Evolutionary conservation across 2,113 vertebrate species (phyloP).

Genomic region (Nettapus auritus): DNA sequence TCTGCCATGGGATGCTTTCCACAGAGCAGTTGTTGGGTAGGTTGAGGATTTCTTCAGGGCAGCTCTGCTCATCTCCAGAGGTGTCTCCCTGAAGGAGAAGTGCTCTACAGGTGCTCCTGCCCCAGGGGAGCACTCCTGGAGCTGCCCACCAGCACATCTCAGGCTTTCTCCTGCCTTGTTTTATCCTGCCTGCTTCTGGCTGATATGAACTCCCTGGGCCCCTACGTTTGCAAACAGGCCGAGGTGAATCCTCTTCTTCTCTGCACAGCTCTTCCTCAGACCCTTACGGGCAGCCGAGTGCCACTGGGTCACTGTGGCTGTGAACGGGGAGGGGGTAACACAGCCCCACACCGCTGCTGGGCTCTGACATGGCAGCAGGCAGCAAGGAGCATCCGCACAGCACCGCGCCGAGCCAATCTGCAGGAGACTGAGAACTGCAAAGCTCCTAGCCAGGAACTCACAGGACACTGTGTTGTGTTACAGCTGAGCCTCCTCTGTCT

Average conservation of each 20-base stretch:
- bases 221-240: neutral
- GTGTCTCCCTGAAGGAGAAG: neutral
- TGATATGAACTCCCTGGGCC: neutral
- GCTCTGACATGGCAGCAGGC: neutral
- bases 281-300: fast-evolving
- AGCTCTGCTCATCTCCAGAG: neutral
- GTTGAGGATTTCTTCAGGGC: neutral
- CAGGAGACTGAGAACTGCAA: neutral
- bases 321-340: neutral
- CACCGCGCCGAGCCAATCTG: neutral
- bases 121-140: neutral
- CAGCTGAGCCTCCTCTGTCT: neutral
- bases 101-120: fast-evolving
- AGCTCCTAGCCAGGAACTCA: neutral
- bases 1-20: neutral
- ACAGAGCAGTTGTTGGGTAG: neutral
- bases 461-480: fast-evolving
- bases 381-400: fast-evolving
- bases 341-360: neutral
- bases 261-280: neutral
- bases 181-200: neutral
- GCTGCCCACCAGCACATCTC: fast-evolving
- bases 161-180: neutral
- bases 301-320: neutral
- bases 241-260: neutral